phyloP scores from a whole-genome alignment of 2,797 vertebrate genomes.

The Gallinago stenura region DNA sequence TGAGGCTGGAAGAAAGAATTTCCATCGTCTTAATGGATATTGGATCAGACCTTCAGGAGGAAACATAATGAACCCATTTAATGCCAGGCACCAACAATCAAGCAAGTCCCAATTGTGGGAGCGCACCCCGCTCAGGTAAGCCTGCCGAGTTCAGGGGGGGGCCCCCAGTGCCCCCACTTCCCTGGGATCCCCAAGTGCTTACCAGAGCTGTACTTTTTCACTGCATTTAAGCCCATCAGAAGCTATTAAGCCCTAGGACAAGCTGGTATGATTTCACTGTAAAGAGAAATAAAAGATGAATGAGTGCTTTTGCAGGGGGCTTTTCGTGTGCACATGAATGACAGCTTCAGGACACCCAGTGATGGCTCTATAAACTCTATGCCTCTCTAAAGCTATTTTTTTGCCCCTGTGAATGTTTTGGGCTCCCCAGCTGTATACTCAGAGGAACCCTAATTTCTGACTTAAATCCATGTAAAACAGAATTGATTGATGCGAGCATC shows the following conservation, averaged over 20 bases:
- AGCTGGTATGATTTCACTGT: conserved; percentile 2
- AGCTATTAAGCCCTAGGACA: conserved; percentile 42
- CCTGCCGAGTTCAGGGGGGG: conserved; percentile 46
- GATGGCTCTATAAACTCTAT: not conserved
- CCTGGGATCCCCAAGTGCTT: conserved; percentile 29
- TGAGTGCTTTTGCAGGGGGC: not conserved
- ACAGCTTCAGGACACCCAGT: not conserved
- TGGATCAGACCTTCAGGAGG: not conserved
- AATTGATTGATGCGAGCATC: not conserved
- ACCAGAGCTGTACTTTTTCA: conserved; percentile 7
- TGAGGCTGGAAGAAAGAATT: not conserved
- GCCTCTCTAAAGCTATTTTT: not conserved
- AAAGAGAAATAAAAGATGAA: conserved; percentile 14
- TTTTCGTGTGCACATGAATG: not conserved
- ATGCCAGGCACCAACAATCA: not conserved
- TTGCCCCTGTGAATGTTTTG: not conserved
- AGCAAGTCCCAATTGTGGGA: not conserved
- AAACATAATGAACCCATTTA: not conserved
- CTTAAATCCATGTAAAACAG: not conserved
- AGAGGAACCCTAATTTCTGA: not conserved
- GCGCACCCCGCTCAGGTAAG: not conserved
- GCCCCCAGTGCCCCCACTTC: not conserved
- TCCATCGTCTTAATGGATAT: not conserved
- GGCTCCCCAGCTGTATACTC: not conserved
- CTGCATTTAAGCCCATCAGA: conserved; percentile 6